A percentile compares a stretch with the other conserved stretches of the same genome.
phyloP scores from a whole-genome alignment of 2,113 vertebrate genomes.

The Oenanthe melanoleuca region DNA sequence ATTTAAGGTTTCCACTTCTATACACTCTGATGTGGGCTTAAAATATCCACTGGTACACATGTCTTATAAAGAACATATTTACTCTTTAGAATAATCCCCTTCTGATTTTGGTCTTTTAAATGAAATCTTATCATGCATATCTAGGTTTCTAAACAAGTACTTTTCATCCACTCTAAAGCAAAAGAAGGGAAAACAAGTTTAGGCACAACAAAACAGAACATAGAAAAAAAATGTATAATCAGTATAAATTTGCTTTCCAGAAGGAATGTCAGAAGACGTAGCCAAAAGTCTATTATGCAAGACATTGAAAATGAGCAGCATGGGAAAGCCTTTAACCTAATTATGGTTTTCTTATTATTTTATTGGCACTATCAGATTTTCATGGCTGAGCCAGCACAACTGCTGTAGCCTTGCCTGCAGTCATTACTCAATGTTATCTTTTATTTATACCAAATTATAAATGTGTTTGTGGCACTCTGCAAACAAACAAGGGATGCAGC shows the following conservation, averaged over 20 bases:
- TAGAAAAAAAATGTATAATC: neutral
- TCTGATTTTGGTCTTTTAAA: conserved; percentile 13
- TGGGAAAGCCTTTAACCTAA: conserved; percentile 57
- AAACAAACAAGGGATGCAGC: neutral
- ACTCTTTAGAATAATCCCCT: conserved; percentile 5
- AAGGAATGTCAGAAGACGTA: neutral
- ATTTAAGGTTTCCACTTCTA: neutral
- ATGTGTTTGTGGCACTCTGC: neutral
- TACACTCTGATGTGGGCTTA: neutral
- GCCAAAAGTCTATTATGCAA: neutral
- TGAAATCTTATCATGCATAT: neutral
- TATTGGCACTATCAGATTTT: conserved; percentile 62
- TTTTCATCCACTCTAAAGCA: conserved; percentile 3
- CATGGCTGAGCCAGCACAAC: conserved; percentile 40
- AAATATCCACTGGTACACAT: neutral
- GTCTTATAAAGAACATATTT: conserved; percentile 15
- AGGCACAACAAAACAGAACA: neutral
- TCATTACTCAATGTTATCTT: conserved; percentile 43
- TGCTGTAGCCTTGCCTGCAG: conserved; percentile 23
- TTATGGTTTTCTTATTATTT: conserved; percentile 61
- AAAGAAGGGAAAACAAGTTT: conserved; percentile 8
- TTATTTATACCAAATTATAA: conserved; percentile 49
- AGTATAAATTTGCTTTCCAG: conserved; percentile 25
- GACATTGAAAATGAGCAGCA: conserved; percentile 15
- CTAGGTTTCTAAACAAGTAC: conserved; percentile 24